Percentiles rank a stretch among this genome's conserved stretches.
These are phyloP conservation scores for Latheticus oryzae DNA, from an alignment of 2,888 invertebrate species.

Conservation along the genomic window DNA sequence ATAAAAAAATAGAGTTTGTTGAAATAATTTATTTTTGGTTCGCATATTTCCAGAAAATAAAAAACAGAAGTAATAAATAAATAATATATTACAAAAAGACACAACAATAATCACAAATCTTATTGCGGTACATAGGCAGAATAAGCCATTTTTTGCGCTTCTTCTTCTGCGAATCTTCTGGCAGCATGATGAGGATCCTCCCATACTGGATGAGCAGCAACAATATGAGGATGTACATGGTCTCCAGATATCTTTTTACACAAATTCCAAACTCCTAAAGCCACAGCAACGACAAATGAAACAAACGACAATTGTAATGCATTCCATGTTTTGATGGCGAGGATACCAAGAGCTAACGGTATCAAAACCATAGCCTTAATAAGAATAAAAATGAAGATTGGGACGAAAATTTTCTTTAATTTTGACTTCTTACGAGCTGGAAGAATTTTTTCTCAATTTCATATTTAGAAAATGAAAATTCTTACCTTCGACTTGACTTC, in stretches of 20 bases:
- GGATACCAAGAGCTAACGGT: slow-evolving; percentile 84
- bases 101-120: neutral
- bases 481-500: slow-evolving; percentile 59
- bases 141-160: slow-evolving; percentile 80
- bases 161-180: slow-evolving; percentile 62
- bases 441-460: slow-evolving; percentile 23
- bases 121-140: slow-evolving; percentile 68
- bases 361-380: slow-evolving; percentile 88
- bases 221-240: slow-evolving; percentile 70
- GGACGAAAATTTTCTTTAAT: slow-evolving; percentile 85
- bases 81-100: no score
- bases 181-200: slow-evolving; percentile 59
- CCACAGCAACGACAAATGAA: slow-evolving; percentile 86
- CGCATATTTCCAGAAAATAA: no score
- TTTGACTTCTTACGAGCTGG: slow-evolving; percentile 79
- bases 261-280: slow-evolving; percentile 86
- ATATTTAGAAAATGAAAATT: no score
- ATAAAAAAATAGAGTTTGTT: no score
- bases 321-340: slow-evolving; percentile 89
- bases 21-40: no score
- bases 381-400: slow-evolving; percentile 83
- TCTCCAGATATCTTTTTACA: slow-evolving; percentile 87
- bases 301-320: slow-evolving; percentile 88
- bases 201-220: slow-evolving; percentile 61
- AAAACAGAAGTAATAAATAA: no score